These are phyloP conservation scores for Pocota personata DNA, from an alignment of 2,888 invertebrate genomes.

Conservation along the genomic window DNA sequence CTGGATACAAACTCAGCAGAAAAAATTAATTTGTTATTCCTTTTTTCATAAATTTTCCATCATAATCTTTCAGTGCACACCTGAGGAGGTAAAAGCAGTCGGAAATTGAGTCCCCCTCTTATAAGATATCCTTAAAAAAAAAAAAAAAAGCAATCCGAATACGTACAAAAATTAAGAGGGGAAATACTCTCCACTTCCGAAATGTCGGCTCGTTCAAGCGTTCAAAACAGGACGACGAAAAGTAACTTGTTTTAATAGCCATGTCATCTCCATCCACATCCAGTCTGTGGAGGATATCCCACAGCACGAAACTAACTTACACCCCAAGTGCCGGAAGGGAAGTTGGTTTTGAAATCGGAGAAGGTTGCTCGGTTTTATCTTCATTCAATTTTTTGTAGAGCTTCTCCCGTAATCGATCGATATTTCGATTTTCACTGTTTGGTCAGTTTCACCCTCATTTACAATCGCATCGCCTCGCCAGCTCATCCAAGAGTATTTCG, in stretches of 20 bases:
- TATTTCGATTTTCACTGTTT: constrained; percentile 69
- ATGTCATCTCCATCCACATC: constrained; percentile 67
- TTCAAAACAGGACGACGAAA: constrained; percentile 54
- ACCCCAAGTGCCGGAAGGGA: constrained; percentile 73
- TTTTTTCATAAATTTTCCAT: background rate
- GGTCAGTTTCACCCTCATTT: constrained; percentile 66
- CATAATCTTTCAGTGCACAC: constrained; percentile 44
- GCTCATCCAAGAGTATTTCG: constrained; percentile 55
- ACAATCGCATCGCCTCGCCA: constrained; percentile 27
- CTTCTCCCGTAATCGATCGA: constrained; percentile 74
- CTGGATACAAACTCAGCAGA: too few relatives aligned
- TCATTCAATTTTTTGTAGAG: constrained; percentile 71
- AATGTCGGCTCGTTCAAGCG: constrained; percentile 62
- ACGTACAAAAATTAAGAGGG: constrained; percentile 31
- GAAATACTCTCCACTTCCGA: constrained; percentile 68
- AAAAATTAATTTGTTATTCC: background rate
- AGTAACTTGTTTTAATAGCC: constrained; percentile 65
- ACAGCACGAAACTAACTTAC: constrained; percentile 42
- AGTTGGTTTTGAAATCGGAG: constrained; percentile 72
- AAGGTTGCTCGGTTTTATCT: constrained; percentile 70
- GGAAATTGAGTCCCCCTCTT: constrained; percentile 32
- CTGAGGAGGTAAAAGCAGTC: constrained; percentile 18
- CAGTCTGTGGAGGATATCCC: constrained; percentile 60
- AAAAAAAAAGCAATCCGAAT: constrained; percentile 4
- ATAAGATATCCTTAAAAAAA: constrained; percentile 18